Conservation (phyloP, 2,113 vertebrate species). For the Podarcis raffonei region DNA sequence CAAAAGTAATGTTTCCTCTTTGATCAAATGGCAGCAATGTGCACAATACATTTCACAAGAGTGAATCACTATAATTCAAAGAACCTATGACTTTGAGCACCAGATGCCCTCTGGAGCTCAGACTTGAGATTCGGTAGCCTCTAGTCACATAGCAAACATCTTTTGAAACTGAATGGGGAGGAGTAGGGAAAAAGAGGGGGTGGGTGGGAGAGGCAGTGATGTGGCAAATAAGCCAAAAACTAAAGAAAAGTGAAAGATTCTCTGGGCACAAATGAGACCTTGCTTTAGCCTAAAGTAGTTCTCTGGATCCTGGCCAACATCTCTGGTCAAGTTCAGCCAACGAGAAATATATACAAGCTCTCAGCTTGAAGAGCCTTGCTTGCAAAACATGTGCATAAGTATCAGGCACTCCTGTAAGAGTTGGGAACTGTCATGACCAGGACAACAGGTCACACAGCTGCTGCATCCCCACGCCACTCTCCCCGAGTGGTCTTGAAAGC, state of each 20-base stretch:
- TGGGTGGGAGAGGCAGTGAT: neutral
- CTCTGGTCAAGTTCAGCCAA: neutral
- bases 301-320: neutral
- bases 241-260: neutral
- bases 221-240: neutral
- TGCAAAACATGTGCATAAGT: neutral
- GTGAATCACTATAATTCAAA: neutral
- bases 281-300: neutral
- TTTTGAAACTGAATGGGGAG: neutral
- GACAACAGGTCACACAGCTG: too few species aligned
- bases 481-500: too few species aligned
- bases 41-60: neutral
- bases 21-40: slow-evolving; percentile 19
- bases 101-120: neutral
- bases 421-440: neutral
- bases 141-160: neutral
- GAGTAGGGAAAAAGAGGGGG: neutral
- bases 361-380: neutral
- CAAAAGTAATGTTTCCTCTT: slow-evolving; percentile 6
- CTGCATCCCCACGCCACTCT: too few species aligned
- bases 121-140: neutral
- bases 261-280: neutral
- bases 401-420: neutral
- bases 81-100: neutral
- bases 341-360: neutral